Percentiles rank a stretch among this genome's conserved stretches.
Evolutionary conservation across 37 sponge, comb jelly and placozoan genomes (phyloP).

Genomic region (Bolinopsis microptera): DNA sequence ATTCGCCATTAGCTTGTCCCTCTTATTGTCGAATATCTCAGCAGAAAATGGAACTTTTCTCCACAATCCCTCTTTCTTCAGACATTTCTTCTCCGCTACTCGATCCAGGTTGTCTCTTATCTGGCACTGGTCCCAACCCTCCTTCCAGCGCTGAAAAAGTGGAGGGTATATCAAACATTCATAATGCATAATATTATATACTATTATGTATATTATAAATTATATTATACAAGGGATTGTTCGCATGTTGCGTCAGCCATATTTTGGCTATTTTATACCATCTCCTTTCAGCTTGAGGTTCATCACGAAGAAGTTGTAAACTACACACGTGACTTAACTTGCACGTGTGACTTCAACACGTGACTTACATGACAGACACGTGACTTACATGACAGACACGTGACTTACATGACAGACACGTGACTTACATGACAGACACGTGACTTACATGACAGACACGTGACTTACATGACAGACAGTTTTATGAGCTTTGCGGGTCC

Average conservation of each 20-base stretch:
- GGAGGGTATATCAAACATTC: not conserved
- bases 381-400: too few relatives aligned
- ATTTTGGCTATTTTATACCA: not conserved
- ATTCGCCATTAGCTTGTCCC: slow-evolving; percentile 42
- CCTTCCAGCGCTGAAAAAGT: slow-evolving; percentile 39
- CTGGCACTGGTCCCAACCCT: slow-evolving; percentile 54
- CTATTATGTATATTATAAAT: not conserved
- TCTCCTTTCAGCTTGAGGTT: too few relatives aligned
- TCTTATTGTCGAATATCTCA: slow-evolving; percentile 46
- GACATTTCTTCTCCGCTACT: slow-evolving; percentile 56
- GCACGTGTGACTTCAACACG: too few relatives aligned
- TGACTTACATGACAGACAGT: slow-evolving; percentile 1
- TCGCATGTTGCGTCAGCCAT: too few relatives aligned
- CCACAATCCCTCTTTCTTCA: slow-evolving; percentile 58
- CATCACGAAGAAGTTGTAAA: too few relatives aligned
- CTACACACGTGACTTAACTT: too few relatives aligned
- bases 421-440: too few relatives aligned
- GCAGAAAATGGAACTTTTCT: slow-evolving; percentile 49
- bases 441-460: too few relatives aligned
- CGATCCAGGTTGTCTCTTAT: slow-evolving; percentile 30
- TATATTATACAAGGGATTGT: too few relatives aligned
- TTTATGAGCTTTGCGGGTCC: not conserved
- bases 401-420: too few relatives aligned
- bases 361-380: too few relatives aligned
- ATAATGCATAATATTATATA: not conserved